These are phyloP conservation scores for Trematomus loennbergii DNA, from an alignment of 2,113 vertebrate genomes.

Conservation along the genomic window DNA sequence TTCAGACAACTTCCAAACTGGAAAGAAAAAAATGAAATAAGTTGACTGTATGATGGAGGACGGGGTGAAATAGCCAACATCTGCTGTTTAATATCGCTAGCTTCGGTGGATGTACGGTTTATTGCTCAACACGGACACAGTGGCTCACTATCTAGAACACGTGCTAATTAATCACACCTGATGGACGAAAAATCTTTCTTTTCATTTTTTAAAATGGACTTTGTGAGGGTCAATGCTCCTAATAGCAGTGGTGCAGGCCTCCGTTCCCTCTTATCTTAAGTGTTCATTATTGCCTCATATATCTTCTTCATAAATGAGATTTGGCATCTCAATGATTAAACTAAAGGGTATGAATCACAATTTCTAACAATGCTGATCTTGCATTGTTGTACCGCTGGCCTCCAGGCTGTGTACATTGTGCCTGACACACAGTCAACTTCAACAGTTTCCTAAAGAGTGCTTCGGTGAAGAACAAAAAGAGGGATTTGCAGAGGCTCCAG, in stretches of 20 bases:
- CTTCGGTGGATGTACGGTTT: conserved; percentile 38
- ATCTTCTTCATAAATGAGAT: conserved; percentile 18
- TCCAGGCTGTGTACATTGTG: conserved; percentile 1
- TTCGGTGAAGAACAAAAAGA: conserved; percentile 8
- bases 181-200: neutral
- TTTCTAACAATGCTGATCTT: conserved; percentile 28
- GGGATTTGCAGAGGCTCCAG: neutral
- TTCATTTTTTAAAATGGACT: neutral
- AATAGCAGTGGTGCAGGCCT: neutral
- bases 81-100: conserved; percentile 50
- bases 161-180: neutral
- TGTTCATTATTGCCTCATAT: conserved; percentile 32
- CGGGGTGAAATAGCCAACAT: conserved; percentile 57
- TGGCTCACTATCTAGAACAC: neutral
- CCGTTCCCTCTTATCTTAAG: conserved; percentile 14
- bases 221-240: neutral
- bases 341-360: conserved; percentile 31
- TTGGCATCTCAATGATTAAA: conserved; percentile 21
- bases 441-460: conserved; percentile 3
- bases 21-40: conserved; percentile 43
- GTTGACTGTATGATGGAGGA: conserved; percentile 37
- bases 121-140: conserved; percentile 16
- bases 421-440: conserved; percentile 4
- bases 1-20: conserved; percentile 62
- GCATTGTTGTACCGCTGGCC: conserved; percentile 6